phyloP scores from a whole-genome alignment of 2,113 vertebrate genomes.

The Maccullochella peelii region DNA sequence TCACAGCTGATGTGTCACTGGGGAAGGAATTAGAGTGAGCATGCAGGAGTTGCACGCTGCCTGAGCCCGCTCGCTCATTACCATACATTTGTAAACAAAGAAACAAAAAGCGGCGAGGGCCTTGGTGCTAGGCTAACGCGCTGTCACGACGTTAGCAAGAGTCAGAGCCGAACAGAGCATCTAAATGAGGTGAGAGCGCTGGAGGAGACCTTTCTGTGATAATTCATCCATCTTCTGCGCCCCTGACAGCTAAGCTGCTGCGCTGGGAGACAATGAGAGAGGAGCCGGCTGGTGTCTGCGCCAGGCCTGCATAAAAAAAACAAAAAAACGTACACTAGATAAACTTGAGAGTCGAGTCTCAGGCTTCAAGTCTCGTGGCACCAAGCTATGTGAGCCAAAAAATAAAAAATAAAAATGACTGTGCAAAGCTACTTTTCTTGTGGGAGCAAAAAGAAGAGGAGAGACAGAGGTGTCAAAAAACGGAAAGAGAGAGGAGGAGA shows the following conservation, averaged over 20 bases:
- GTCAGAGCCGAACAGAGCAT: conserved; percentile 54
- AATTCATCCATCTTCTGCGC: conserved; percentile 69
- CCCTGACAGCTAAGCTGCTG: conserved; percentile 58
- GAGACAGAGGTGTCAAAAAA: conserved; percentile 7
- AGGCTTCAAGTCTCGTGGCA: conserved; percentile 26
- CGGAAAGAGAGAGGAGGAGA: neutral
- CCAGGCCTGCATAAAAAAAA: conserved; percentile 33
- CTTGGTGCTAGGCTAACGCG: conserved; percentile 19
- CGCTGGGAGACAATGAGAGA: conserved; percentile 57
- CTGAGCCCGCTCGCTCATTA: conserved; percentile 55
- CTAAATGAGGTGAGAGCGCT: conserved; percentile 68
- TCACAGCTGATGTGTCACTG: conserved; percentile 54
- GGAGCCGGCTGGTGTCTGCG: conserved; percentile 13
- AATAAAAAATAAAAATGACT: conserved; percentile 6
- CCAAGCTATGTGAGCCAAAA: neutral
- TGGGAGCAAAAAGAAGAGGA: conserved; percentile 17
- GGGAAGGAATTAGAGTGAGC: conserved; percentile 56
- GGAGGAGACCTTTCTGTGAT: conserved; percentile 68
- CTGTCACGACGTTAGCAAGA: conserved; percentile 46
- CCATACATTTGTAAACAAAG: conserved; percentile 75
- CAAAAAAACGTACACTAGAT: conserved; percentile 4
- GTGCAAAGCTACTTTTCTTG: conserved; percentile 12
- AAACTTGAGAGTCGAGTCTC: conserved; percentile 27
- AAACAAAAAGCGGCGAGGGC: conserved; percentile 21
- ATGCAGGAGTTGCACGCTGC: conserved; percentile 43